Evolutionary conservation across 2,797 vertebrate genomes (phyloP).

Genomic region (Bradypus variegatus): DNA sequence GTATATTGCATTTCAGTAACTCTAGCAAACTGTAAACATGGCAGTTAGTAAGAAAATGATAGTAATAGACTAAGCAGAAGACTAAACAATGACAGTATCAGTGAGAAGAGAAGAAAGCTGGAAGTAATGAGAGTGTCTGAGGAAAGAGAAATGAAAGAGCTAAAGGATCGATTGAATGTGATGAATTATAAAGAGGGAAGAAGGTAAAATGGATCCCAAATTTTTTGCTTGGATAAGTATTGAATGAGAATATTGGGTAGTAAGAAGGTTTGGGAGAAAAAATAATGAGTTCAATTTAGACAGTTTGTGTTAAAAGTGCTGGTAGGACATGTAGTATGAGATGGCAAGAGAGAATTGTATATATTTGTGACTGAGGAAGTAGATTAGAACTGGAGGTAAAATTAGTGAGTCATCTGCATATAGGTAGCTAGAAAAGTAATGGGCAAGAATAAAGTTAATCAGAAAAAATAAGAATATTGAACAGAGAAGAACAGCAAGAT

Average conservation of each 20-base stretch:
- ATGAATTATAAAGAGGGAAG: background rate
- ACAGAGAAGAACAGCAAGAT: background rate
- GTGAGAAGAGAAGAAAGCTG: background rate
- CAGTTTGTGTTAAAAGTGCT: background rate
- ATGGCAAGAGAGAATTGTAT: background rate
- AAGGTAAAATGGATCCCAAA: background rate
- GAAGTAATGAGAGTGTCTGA: background rate
- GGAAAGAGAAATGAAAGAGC: background rate
- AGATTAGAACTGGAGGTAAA: background rate
- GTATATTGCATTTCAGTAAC: too few species aligned
- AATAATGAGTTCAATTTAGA: background rate
- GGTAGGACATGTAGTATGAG: background rate
- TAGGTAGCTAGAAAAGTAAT: background rate
- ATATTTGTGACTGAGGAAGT: background rate
- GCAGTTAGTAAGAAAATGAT: background rate
- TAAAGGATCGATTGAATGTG: background rate
- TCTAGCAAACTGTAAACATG: too few species aligned
- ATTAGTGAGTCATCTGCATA: background rate
- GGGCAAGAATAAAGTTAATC: background rate
- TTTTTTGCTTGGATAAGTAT: background rate
- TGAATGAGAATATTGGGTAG: background rate
- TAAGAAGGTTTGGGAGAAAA: background rate
- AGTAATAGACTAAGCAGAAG: background rate
- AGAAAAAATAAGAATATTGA: background rate
- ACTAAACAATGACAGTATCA: background rate